These are phyloP conservation scores for Ivindomyrus marchei DNA, from an alignment of 2,113 vertebrate species.

Conservation along the genomic window DNA sequence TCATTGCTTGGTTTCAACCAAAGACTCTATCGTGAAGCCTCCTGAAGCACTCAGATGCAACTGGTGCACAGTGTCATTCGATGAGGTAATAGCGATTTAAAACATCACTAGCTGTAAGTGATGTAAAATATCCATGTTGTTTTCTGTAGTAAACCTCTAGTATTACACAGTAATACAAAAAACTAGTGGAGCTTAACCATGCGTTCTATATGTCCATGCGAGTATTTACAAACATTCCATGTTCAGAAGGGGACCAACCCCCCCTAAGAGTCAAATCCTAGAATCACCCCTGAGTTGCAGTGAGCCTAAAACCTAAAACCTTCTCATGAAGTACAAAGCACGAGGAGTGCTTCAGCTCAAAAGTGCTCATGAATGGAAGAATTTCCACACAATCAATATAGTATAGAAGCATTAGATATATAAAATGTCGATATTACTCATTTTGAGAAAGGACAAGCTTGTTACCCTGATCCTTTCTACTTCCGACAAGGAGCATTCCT, in stretches of 20 bases:
- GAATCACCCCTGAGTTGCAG: neutral
- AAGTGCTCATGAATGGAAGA: neutral
- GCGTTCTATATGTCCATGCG: neutral
- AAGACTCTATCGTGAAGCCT: neutral
- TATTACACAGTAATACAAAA: neutral
- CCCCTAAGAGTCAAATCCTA: neutral
- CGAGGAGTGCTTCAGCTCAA: neutral
- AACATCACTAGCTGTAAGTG: neutral
- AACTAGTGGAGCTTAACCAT: neutral
- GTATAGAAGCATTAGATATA: neutral
- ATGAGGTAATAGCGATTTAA: neutral
- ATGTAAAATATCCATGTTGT: neutral
- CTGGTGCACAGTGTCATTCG: neutral
- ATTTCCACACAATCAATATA: neutral
- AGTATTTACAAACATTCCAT: neutral
- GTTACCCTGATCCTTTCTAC: neutral
- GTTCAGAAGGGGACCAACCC: neutral
- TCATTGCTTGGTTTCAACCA: neutral
- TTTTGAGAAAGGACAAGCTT: neutral
- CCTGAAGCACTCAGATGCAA: neutral
- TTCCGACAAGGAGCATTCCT: neutral
- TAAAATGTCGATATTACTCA: neutral
- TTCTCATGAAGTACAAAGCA: neutral
- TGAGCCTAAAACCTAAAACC: neutral
- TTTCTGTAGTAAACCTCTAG: neutral